These are phyloP conservation scores for Micromys minutus DNA, from an alignment of 2,113 vertebrate genomes.

Conservation along the genomic window DNA sequence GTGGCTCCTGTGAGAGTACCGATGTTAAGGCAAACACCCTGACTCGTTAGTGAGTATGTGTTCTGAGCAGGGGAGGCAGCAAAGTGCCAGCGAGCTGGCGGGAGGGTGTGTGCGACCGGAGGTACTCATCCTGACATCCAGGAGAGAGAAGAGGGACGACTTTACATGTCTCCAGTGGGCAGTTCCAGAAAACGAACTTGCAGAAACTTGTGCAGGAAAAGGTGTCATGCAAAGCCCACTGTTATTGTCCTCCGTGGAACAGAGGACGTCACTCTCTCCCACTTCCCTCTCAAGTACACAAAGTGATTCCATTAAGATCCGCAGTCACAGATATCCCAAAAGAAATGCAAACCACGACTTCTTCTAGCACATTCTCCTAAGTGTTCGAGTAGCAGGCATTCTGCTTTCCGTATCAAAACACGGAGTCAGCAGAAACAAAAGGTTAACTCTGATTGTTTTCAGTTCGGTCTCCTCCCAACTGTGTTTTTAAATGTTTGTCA, in stretches of 20 bases:
- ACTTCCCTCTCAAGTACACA: neutral
- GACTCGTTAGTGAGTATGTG: neutral
- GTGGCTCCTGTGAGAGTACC: neutral
- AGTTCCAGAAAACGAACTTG: neutral
- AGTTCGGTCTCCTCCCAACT: conserved; percentile 45
- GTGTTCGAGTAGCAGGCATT: conserved; percentile 3
- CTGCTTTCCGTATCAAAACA: conserved; percentile 7
- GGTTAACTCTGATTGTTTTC: conserved; percentile 60
- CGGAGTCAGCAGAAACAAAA: conserved; percentile 52
- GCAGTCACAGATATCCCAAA: neutral
- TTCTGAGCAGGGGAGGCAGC: neutral
- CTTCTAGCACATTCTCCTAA: neutral
- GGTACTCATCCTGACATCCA: neutral
- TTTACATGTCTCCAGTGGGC: neutral
- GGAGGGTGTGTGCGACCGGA: neutral
- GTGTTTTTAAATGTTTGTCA: conserved; percentile 72
- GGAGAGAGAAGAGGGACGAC: neutral
- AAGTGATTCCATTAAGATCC: neutral
- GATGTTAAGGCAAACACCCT: neutral
- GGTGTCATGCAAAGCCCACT: neutral
- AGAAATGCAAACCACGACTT: conserved; percentile 12
- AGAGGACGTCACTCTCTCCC: neutral
- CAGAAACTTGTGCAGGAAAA: neutral
- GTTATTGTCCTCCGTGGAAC: neutral
- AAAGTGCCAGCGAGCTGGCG: neutral